Evolutionary conservation across 2,797 vertebrate species (phyloP).

Genomic region (Nothura maculosa): DNA sequence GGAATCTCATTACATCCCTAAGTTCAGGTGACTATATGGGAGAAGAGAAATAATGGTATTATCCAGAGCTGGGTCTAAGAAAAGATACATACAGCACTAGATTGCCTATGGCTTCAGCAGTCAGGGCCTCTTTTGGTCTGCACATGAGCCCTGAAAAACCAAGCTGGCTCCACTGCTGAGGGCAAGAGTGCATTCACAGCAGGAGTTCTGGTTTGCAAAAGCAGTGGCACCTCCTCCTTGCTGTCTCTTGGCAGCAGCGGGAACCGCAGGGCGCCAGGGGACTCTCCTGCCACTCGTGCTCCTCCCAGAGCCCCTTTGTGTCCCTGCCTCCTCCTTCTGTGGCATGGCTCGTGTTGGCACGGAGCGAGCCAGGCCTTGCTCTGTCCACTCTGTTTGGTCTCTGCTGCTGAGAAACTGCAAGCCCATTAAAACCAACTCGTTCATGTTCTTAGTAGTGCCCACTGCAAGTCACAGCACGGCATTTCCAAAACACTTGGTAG

Average conservation of each 20-base stretch:
- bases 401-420: neutral
- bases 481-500: neutral
- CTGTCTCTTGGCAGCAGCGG: neutral
- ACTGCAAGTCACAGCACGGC: neutral
- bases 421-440: neutral
- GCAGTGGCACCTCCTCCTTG: neutral
- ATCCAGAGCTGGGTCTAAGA: neutral
- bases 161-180: neutral
- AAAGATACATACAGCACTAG: neutral
- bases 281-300: neutral
- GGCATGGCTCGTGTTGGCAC: neutral
- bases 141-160: neutral
- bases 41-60: neutral
- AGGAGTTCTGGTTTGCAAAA: neutral
- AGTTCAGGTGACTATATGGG: neutral
- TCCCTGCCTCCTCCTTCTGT: neutral
- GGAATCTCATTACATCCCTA: neutral
- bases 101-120: too few species aligned
- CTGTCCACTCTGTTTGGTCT: neutral
- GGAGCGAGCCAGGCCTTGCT: neutral
- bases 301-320: neutral
- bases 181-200: neutral
- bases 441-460: neutral
- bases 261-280: neutral
- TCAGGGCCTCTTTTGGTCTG: neutral